These are phyloP conservation scores for Morone chrysops DNA, from an alignment of 2,113 vertebrate genomes.

Conservation along the genomic window DNA sequence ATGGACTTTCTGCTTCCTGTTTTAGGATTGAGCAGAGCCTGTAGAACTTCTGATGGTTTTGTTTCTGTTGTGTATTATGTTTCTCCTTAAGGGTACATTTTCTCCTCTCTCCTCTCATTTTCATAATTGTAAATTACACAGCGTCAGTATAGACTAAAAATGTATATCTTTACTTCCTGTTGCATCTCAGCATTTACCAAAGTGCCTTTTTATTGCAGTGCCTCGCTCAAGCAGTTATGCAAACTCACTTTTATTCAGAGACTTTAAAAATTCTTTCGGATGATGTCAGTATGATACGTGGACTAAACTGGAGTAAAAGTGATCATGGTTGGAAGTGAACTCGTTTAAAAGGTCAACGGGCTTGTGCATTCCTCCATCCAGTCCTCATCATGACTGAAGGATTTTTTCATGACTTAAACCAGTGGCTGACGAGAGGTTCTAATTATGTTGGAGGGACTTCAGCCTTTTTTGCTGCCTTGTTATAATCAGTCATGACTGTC, in stretches of 20 bases:
- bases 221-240: conserved; percentile 65
- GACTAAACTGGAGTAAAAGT: conserved; percentile 13
- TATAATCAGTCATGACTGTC: conserved; percentile 28
- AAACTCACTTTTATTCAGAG: conserved; percentile 47
- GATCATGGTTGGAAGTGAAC: not conserved
- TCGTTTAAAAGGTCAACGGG: conserved; percentile 17
- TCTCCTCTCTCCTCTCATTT: conserved; percentile 3
- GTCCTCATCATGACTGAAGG: not conserved
- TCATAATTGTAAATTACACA: conserved; percentile 26
- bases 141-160: conserved; percentile 10
- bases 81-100: conserved; percentile 6
- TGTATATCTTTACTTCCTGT: conserved; percentile 32
- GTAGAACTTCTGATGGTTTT: conserved; percentile 21
- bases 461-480: conserved; percentile 56
- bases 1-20: conserved; percentile 52
- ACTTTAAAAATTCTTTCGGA: conserved; percentile 6
- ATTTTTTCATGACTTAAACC: conserved; percentile 9
- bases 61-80: not conserved
- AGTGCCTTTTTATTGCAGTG: conserved; percentile 76
- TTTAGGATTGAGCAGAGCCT: conserved; percentile 29
- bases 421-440: conserved; percentile 10
- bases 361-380: conserved; percentile 14
- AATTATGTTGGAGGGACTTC: not conserved
- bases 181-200: conserved; percentile 67
- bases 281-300: conserved; percentile 32